These are phyloP conservation scores for Pterois miles DNA, from an alignment of 2,797 vertebrate genomes.

Conservation along the genomic window DNA sequence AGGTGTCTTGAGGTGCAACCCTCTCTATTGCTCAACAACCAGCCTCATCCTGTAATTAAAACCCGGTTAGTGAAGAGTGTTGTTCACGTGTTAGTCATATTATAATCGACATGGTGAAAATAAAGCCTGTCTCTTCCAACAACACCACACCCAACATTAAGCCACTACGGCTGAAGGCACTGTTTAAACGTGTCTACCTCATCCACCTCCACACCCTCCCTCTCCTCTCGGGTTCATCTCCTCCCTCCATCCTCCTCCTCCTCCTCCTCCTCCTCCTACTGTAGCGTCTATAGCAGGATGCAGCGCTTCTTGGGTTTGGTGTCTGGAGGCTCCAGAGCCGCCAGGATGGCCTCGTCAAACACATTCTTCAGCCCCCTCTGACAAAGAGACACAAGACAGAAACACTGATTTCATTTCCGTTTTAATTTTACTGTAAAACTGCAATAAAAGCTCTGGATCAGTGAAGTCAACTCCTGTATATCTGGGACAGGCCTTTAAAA, in stretches of 20 bases:
- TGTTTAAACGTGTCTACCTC: conserved; percentile 40
- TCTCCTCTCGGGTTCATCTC: conserved; percentile 11
- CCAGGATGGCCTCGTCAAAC: conserved; percentile 84
- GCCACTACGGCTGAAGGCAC: conserved; percentile 62
- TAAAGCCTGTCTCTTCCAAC: conserved; percentile 31
- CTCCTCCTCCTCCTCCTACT: not conserved
- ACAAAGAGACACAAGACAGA: not conserved
- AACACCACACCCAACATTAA: conserved; percentile 39
- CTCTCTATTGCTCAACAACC: not conserved
- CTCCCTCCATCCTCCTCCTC: not conserved
- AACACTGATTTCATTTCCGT: not conserved
- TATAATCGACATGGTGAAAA: conserved; percentile 25
- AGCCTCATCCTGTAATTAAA: conserved; percentile 26
- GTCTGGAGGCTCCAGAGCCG: conserved; percentile 82
- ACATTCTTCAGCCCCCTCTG: conserved; percentile 84
- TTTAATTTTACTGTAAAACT: too few relatives aligned
- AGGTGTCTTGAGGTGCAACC: conserved; percentile 14
- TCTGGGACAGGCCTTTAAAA: too few relatives aligned
- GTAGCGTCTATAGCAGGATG: conserved; percentile 71
- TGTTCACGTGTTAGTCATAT: conserved; percentile 53
- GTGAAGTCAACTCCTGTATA: too few relatives aligned
- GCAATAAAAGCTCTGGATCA: too few relatives aligned
- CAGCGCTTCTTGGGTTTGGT: conserved; percentile 83
- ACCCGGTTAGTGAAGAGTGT: conserved; percentile 37
- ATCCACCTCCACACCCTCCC: not conserved